Conservation (phyloP, 2,888 invertebrate species). For the Antheraea yamamai region DNA sequence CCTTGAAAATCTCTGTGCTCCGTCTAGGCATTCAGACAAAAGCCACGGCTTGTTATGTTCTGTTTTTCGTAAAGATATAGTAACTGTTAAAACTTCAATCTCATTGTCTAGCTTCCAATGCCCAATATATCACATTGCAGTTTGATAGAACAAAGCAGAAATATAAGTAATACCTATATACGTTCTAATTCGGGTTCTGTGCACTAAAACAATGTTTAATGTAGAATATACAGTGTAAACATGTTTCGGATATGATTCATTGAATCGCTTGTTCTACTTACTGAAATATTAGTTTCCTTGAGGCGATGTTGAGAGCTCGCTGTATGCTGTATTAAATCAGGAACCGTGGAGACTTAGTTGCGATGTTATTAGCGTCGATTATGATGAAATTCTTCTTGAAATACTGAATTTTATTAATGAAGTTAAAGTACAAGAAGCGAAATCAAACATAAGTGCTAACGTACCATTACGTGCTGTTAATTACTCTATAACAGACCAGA, state of each 20-base stretch:
- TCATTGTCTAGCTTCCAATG: neutral
- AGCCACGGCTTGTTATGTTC: too few species aligned
- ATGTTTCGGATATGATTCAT: slow-evolving; percentile 57
- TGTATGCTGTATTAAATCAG: neutral
- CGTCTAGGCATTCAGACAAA: too few species aligned
- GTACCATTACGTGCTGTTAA: too few species aligned
- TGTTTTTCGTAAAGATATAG: neutral
- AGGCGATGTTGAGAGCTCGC: slow-evolving; percentile 38
- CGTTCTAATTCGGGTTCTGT: slow-evolving; percentile 43
- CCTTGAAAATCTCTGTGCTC: too few species aligned
- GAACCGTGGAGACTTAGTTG: neutral
- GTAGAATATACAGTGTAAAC: slow-evolving; percentile 51
- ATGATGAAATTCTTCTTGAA: neutral
- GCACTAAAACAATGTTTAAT: slow-evolving; percentile 55
- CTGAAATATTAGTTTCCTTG: slow-evolving; percentile 46
- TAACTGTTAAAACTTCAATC: slow-evolving; percentile 3
- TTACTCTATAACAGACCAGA: too few species aligned
- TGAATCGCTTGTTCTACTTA: slow-evolving; percentile 55
- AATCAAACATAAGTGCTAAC: too few species aligned
- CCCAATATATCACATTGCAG: slow-evolving; percentile 27
- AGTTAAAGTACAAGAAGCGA: too few species aligned
- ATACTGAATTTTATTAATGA: too few species aligned
- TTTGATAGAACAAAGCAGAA: slow-evolving; percentile 16
- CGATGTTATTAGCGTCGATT: neutral
- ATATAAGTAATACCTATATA: slow-evolving; percentile 25